Evolutionary conservation across 1,140 invertebrate genomes (phyloP), one percentile per base, ranked within the genome.

Genomic region (Cotesia chilonis): DNA sequence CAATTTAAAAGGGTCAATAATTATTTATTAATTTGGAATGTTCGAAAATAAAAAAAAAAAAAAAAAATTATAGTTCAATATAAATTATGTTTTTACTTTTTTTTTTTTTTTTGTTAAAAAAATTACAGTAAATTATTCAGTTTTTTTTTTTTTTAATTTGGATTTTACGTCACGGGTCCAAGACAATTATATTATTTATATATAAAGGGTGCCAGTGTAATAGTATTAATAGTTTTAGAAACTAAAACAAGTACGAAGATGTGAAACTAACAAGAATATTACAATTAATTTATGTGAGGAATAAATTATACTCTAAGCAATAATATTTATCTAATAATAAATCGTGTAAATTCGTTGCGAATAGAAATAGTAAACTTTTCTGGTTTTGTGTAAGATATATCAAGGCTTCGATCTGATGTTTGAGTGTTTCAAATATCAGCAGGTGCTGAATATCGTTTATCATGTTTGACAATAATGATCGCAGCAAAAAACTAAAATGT

Each of bases 141-240:
- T 28, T 28, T 28, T 28, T 28, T 47, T 14, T 14, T 14, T 77
- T 77, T 79, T 81, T 82, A 10, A 64, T 81, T 81, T 81, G 78
- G 76, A 85, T 84, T 83, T 82, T 79, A 84, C 75, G 78, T 76
- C 76, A 82, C 74, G 85, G 84, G 83, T 86, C 83, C 84, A 85
- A 86, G 10, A 47, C 2, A 47, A 82, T 74, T 74, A 81, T 76
- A 75, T 84, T 76, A 79, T 80, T 81, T 76, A 78, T 78, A 73
- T 76, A 74, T 74, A 74, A 59, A 71, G 63, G 52, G 7, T 52
- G 61, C 69, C 41, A 70, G 57, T 70, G 61, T 55, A 66, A 65
- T 65, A 71, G 36, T 12, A 12, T 35, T 36, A 60, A 60, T 20
- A 73, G 61, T 64, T 71, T 60, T 55, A 57, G 54, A 28, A 70